Evolutionary conservation across 2,888 invertebrate genomes (phyloP), one percentile per base, ranked within the genome.

Genomic region (Colostygia pectinataria): DNA sequence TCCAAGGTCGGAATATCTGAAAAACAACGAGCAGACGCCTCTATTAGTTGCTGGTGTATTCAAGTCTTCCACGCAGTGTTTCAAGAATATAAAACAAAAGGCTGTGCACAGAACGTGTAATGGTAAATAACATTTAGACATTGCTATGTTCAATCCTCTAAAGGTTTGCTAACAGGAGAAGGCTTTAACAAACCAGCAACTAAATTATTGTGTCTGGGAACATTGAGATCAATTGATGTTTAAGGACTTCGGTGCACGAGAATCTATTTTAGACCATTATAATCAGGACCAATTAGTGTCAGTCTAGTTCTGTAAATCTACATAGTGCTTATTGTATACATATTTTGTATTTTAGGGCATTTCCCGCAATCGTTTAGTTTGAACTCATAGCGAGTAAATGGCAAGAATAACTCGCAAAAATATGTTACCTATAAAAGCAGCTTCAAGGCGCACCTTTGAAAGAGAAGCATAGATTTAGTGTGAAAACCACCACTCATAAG

Each of bases 1-100:
- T 86, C 89, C 89, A 90, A 77, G 87, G 88, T 74, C 83, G 85
- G 82, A 89, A 85, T 76, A 90, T 90, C 89, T 90, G 89, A 88
- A 90, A 86, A 88, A 86, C 67, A 88, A 88, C 66, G 88, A 90
- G 84, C 83, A 87, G 83, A 87, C 79, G 74, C 67, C 74, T 75
- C 74, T 69, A 71, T 89, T 87, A 88, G 79, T 84, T 74, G 79
- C 81, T 78, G 82, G 80, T 75, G 74, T 73, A 74, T 73, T 77
- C 63, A 63, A 74, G 69, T 68, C 74, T 74, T 75, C 71, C 77
- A 73, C 72, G 51, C 65, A 68, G 61, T 63, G 65, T 60, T 61
- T 55, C 37, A 32, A 32, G 28, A 47, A 50, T 54, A 50, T 28
- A 28, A 48, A 45, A 43, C 40, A 24, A 40, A 43, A 47, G 13